A percentile compares a stretch with the other conserved stretches of the same genome.
phyloP scores from a whole-genome alignment of 2,113 vertebrate species.

The Sus scrofa region DNA sequence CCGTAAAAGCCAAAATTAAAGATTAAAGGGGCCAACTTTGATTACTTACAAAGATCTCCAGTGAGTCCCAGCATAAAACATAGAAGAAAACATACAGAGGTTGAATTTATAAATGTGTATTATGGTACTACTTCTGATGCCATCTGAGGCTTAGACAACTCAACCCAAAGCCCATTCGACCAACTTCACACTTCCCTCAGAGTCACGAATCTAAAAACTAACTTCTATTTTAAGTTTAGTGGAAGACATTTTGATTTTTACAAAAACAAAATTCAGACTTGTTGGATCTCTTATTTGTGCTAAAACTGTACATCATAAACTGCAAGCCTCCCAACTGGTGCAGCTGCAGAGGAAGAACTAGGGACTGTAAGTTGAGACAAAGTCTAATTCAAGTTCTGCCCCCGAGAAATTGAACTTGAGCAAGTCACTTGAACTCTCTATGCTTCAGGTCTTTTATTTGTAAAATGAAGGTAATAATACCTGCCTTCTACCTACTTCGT shows the following conservation, averaged over 20 bases:
- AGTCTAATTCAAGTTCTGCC: slow-evolving; percentile 51
- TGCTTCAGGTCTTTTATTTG: slow-evolving; percentile 72
- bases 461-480: slow-evolving; percentile 83
- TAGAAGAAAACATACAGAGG: slow-evolving; percentile 81
- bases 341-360: neutral
- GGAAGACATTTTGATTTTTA: slow-evolving; percentile 18
- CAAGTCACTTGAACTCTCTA: slow-evolving; percentile 76
- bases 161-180: slow-evolving; percentile 56
- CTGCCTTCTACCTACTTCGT: slow-evolving; percentile 82
- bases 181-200: slow-evolving; percentile 39
- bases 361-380: neutral
- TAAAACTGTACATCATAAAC: neutral
- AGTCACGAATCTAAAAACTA: slow-evolving; percentile 37
- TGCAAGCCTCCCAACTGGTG: neutral
- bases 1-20: slow-evolving; percentile 75
- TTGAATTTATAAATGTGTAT: slow-evolving; percentile 71
- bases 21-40: slow-evolving; percentile 77
- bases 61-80: slow-evolving; percentile 82
- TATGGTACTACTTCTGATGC: slow-evolving; percentile 58
- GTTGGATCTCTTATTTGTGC: neutral
- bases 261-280: neutral
- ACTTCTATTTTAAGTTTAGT: slow-evolving; percentile 6
- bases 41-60: slow-evolving; percentile 83
- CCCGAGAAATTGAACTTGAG: slow-evolving; percentile 55
- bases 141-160: slow-evolving; percentile 64